Evolutionary conservation across 2,113 vertebrate genomes (phyloP), one percentile per base, ranked within the genome.

Genomic region (Oncorhynchus tshawytscha): DNA sequence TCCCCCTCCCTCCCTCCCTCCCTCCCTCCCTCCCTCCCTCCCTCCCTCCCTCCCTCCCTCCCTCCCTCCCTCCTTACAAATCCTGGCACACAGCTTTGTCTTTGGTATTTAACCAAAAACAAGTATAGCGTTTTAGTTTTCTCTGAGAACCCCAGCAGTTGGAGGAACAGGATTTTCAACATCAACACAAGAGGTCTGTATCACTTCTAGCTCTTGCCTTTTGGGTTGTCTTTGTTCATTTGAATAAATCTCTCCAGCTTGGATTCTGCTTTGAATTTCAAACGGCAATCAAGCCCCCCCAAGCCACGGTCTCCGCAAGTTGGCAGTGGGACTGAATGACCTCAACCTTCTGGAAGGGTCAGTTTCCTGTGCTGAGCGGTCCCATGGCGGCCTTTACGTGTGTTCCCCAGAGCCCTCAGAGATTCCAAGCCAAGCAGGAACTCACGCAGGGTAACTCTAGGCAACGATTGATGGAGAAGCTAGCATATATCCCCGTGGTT

Each of bases 391-490:
- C 79, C 82, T 85, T 86, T 77, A 72, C 77, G 73, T 64, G 22
- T 80, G 65, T 83, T 79, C 59, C 64, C 25, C 27, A 57, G 76
- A 64, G 70, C 81, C 81, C 49, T 39, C 3, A 59, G 65, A 75
- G 74, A 80, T 73, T 64, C 54, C 69, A 15, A 86, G 73, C 62
- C 60, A 78, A 83, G 77, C 78, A 67, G 29, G 84, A 79, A 76
- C 67, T 72, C 83, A 86, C 74, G 71, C 60, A 71, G 81, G 74
- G 80, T 81, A 87, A 84, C 87, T 70, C 74, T 48, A 76, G 82
- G 84, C 77, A 82, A 84, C 74, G 0, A 82, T 84, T 72, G 77
- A 73, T 68, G 82, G 66, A 22, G 7, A 15, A 72, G 66, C 72
- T 24, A 77, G 82, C 16, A 51, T 48, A 45, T 70, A 66, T 65